Conservation (phyloP, 2,888 invertebrate species). For the Zonitis immaculata region DNA sequence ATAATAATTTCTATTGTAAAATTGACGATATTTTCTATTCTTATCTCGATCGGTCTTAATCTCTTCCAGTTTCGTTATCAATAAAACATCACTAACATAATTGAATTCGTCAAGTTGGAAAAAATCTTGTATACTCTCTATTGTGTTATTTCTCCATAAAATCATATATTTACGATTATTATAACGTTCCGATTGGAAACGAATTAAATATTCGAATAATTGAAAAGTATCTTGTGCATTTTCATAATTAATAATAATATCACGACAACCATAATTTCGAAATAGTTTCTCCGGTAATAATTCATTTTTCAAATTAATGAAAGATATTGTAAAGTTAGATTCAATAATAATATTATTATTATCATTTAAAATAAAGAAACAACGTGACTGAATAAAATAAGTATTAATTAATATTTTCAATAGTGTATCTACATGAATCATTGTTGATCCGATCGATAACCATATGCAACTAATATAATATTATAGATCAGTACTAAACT, state of each 20-base stretch:
- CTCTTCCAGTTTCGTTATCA: not conserved
- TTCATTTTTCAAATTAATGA: not conserved
- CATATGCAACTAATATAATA: too few species aligned
- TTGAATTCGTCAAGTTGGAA: not conserved
- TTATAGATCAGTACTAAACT: too few species aligned
- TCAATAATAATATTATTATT: not conserved
- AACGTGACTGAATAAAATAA: not conserved
- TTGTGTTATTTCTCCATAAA: not conserved
- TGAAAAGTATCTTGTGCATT: not conserved
- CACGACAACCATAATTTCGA: conserved; percentile 2
- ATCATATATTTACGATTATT: not conserved
- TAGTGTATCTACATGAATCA: not conserved
- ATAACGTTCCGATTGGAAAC: conserved; percentile 1
- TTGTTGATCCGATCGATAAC: too few species aligned
- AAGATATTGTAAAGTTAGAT: not conserved
- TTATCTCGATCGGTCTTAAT: not conserved
- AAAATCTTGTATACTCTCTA: not conserved
- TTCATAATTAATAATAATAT: not conserved
- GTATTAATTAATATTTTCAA: conserved; percentile 1
- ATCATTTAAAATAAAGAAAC: not conserved
- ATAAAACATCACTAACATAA: conserved; percentile 18
- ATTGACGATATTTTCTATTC: not conserved
- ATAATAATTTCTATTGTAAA: not conserved
- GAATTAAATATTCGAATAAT: not conserved
- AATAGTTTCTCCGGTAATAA: not conserved